phyloP scores from a whole-genome alignment of 1,140 invertebrate genomes.

The Atopsyche davidsoni region DNA sequence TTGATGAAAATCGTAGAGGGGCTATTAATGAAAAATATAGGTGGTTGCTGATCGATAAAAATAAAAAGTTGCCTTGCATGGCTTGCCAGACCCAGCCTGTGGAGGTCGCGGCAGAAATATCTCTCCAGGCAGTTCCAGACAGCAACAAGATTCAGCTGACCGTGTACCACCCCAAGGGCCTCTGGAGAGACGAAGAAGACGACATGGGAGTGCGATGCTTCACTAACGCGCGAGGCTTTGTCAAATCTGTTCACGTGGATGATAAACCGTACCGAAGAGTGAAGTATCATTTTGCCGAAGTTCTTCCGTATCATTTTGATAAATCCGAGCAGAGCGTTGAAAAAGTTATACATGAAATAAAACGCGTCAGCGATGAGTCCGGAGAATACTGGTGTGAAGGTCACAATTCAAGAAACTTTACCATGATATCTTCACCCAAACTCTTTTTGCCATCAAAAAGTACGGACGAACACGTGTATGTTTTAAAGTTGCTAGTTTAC shows the following conservation, averaged over 20 bases:
- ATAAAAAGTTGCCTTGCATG: conserved; percentile 20
- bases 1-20: conserved; percentile 10
- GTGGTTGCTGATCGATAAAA: conserved; percentile 19
- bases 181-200: conserved; percentile 31
- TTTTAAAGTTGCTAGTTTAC: conserved; percentile 29
- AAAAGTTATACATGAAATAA: conserved; percentile 34
- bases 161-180: conserved; percentile 32
- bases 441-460: conserved; percentile 34
- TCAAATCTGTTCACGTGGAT: conserved; percentile 29
- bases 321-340: conserved; percentile 15
- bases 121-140: conserved; percentile 27
- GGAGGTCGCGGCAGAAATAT: conserved; percentile 27
- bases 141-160: conserved; percentile 30
- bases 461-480: conserved; percentile 34
- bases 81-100: conserved; percentile 13
- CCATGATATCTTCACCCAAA: conserved; percentile 25
- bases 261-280: conserved; percentile 20
- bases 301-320: conserved; percentile 15
- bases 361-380: conserved; percentile 33
- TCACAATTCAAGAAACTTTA: conserved; percentile 31
- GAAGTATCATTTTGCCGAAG: conserved; percentile 21
- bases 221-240: conserved; percentile 32
- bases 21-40: conserved; percentile 17
- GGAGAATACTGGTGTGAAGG: conserved; percentile 46
- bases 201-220: conserved; percentile 36